These are phyloP conservation scores for Synchiropus splendidus DNA, from an alignment of 2,113 vertebrate species.

Conservation along the genomic window DNA sequence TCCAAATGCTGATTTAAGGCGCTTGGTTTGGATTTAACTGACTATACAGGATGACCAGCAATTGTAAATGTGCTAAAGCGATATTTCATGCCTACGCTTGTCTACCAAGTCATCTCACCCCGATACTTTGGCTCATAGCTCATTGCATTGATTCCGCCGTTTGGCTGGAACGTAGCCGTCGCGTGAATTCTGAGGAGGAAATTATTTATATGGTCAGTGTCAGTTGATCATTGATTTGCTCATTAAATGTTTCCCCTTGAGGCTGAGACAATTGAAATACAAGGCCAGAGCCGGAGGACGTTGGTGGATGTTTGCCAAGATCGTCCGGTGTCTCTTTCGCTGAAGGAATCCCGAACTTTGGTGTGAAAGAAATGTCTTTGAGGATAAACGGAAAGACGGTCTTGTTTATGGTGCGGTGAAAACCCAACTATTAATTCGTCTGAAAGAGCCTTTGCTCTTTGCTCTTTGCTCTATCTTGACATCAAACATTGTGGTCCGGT, in stretches of 20 bases:
- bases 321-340: too few relatives aligned
- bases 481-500: too few relatives aligned
- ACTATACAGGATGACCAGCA: conserved; percentile 4
- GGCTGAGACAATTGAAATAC: conserved; percentile 44
- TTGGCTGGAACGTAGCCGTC: conserved; percentile 12
- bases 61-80: neutral
- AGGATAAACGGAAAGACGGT: too few relatives aligned
- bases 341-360: too few relatives aligned
- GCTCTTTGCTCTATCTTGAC: too few relatives aligned
- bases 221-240: conserved; percentile 60
- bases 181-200: conserved; percentile 30
- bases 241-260: conserved; percentile 52
- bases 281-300: conserved; percentile 32
- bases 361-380: too few relatives aligned
- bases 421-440: too few relatives aligned
- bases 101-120: neutral
- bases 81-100: conserved; percentile 9
- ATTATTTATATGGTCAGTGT: conserved; percentile 50
- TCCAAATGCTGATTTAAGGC: neutral
- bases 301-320: too few relatives aligned
- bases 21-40: conserved; percentile 3
- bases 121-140: conserved; percentile 5
- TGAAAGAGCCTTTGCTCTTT: too few relatives aligned
- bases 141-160: conserved; percentile 13
- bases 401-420: too few relatives aligned